Percentiles rank a stretch among this genome's conserved stretches.
Conservation (phyloP, 2,113 vertebrate genomes). For the Hepsetus odoe region DNA sequence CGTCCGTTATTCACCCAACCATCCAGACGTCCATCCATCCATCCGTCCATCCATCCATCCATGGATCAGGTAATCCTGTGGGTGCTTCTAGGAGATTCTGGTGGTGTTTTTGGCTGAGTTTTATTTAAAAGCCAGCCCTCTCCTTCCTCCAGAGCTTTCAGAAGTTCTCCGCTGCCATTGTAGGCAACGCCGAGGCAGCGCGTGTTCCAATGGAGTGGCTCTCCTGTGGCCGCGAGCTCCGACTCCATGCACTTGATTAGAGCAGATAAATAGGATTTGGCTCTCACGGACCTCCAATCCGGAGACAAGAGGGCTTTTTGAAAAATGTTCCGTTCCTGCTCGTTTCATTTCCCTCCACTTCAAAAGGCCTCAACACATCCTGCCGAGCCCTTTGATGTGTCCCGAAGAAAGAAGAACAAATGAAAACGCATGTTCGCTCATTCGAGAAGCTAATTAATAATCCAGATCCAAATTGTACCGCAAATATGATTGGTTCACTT, state of each 20-base stretch:
- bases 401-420: slow-evolving; percentile 1
- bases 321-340: not conserved
- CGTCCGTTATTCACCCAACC: too few relatives aligned
- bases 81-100: too few relatives aligned
- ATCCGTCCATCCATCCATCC: too few relatives aligned
- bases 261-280: slow-evolving; percentile 30
- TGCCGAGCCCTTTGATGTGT: slow-evolving; percentile 6
- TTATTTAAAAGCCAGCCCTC: too few relatives aligned
- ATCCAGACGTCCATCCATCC: too few relatives aligned
- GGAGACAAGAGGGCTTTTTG: not conserved
- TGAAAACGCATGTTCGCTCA: not conserved
- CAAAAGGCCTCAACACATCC: slow-evolving; percentile 11
- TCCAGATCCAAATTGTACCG: not conserved
- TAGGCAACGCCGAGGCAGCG: not conserved
- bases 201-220: not conserved
- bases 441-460: slow-evolving; percentile 30
- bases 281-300: slow-evolving; percentile 4
- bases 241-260: slow-evolving; percentile 24
- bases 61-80: too few relatives aligned
- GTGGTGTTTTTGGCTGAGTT: too few relatives aligned
- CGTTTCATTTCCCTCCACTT: slow-evolving; percentile 14
- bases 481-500: slow-evolving; percentile 12
- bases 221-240: not conserved
- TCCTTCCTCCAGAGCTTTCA: too few relatives aligned
- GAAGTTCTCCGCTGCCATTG: not conserved